Conservation (phyloP, 2,113 vertebrate species). For the Sander lucioperca region DNA sequence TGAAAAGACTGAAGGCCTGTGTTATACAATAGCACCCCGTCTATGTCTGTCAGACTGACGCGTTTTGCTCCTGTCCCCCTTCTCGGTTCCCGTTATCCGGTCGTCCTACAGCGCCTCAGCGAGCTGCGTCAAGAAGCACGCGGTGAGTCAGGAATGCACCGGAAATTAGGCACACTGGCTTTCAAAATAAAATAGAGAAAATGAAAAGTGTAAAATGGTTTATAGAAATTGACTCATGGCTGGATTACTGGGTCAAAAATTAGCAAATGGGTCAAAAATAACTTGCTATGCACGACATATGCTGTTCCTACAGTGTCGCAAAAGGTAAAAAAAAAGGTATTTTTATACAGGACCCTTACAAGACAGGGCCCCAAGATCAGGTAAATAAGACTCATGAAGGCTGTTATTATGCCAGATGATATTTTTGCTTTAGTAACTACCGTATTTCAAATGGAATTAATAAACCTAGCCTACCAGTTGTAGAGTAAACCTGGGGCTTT, state of each 20-base stretch:
- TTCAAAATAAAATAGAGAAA: constrained; percentile 52
- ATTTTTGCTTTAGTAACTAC: background rate
- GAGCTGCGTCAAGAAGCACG: constrained; percentile 42
- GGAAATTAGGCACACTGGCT: background rate
- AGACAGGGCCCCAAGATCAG: background rate
- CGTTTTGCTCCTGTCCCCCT: constrained; percentile 60
- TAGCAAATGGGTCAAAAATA: background rate
- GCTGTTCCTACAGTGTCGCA: no score
- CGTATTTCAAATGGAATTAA: background rate
- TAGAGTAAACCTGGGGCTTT: background rate
- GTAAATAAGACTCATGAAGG: background rate
- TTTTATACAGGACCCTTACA: background rate
- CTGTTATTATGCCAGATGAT: background rate
- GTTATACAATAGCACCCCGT: constrained; percentile 67
- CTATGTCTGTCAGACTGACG: constrained; percentile 59
- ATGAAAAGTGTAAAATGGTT: background rate
- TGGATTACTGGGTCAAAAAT: background rate
- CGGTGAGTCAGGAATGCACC: background rate
- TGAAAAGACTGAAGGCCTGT: constrained; percentile 29
- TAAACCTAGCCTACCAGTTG: background rate
- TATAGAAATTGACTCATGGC: background rate
- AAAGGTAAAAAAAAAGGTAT: background rate
- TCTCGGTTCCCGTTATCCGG: constrained; percentile 72
- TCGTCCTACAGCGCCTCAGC: constrained; percentile 66
- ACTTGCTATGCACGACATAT: no score